phyloP scores from a whole-genome alignment of 2,797 vertebrate species.

The Xiphorhynchus erythropygius region DNA sequence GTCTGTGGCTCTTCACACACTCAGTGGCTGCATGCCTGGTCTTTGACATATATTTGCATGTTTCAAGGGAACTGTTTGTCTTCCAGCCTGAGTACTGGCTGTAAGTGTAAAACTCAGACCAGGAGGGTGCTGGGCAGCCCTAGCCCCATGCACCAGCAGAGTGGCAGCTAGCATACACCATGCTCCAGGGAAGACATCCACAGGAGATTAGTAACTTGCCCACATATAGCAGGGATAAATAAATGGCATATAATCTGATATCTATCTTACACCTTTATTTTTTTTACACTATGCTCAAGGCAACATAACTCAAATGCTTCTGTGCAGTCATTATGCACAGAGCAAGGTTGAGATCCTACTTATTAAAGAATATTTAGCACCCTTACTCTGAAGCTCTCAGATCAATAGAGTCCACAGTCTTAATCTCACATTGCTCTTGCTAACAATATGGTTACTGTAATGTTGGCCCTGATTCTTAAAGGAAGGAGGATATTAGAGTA shows the following conservation, averaged over 20 bases:
- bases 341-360: slow-evolving; percentile 29
- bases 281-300: not conserved
- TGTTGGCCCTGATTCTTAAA: slow-evolving; percentile 40
- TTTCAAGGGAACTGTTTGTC: not conserved
- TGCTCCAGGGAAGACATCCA: not conserved
- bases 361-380: slow-evolving; percentile 58
- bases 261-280: slow-evolving; percentile 44
- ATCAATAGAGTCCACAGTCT: slow-evolving; percentile 35
- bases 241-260: slow-evolving; percentile 49
- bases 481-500: slow-evolving; percentile 55
- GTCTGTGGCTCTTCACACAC: not conserved
- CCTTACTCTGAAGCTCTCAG: slow-evolving; percentile 20
- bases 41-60: not conserved
- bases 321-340: slow-evolving; percentile 25
- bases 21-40: not conserved
- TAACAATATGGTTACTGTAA: slow-evolving; percentile 54
- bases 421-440: slow-evolving; percentile 45
- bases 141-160: not conserved
- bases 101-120: not conserved
- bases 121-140: not conserved
- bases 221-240: slow-evolving; percentile 40
- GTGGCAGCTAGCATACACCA: not conserved
- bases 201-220: slow-evolving; percentile 7
- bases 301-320: slow-evolving; percentile 63
- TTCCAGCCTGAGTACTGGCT: not conserved